Conservation (phyloP, 2,113 vertebrate species). For the Pteronura brasiliensis region DNA sequence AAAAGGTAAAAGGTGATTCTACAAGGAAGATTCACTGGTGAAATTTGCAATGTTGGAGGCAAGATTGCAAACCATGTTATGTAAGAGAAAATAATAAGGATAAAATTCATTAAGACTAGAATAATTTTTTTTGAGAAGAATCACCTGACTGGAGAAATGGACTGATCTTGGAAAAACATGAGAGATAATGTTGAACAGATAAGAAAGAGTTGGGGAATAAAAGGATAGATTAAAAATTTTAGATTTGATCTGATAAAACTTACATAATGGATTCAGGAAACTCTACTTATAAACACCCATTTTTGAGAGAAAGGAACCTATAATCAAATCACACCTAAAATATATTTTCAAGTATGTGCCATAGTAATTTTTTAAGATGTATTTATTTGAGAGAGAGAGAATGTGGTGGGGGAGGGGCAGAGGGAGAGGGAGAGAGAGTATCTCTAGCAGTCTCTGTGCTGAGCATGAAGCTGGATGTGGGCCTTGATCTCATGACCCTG, state of each 20-base stretch:
- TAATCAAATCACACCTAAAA: background rate
- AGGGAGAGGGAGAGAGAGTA: background rate
- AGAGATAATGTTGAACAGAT: background rate
- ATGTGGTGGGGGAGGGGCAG: background rate
- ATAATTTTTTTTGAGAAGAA: background rate
- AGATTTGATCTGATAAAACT: background rate
- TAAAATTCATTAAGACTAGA: background rate
- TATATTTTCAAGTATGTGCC: background rate
- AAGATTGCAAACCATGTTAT: background rate
- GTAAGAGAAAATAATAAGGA: background rate
- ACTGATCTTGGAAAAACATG: background rate
- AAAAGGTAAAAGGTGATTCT: background rate
- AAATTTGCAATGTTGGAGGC: background rate
- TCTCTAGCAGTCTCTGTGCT: background rate
- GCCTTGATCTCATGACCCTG: background rate
- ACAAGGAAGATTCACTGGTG: background rate
- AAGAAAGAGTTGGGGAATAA: background rate
- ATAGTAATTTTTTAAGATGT: background rate
- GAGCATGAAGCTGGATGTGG: background rate
- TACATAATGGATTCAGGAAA: background rate
- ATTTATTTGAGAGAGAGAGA: background rate
- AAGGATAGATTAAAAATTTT: background rate
- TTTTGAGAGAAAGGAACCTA: background rate
- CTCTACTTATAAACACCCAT: background rate
- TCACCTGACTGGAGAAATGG: background rate